Evolutionary conservation across 2,888 invertebrate genomes (phyloP), one percentile per base, ranked within the genome.

Genomic region (Trichogramma evanescens): DNA sequence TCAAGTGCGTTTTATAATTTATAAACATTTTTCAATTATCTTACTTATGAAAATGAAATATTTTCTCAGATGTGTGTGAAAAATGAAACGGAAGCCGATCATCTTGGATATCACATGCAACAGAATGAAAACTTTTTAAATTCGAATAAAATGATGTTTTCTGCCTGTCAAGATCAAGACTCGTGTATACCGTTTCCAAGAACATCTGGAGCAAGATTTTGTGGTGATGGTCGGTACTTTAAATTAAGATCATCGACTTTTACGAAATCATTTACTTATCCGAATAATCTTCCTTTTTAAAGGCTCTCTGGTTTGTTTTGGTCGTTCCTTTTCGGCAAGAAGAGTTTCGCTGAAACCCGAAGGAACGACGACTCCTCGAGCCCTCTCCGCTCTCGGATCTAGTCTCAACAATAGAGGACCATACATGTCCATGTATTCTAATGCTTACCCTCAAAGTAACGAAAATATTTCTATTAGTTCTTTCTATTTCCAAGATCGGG

Each of bases 191-290:
- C 96, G 0, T 97, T 95, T 78, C 96, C 96, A 0, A 83, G 93
- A 57, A 96, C 95, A 0, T 94, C 93, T 7, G 95, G 95, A 1
- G 95, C 94, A 0, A 88, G 90, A 70, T 97, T 96, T 82, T 93
- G 92, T 78, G 89, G 90, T 40, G 89, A 90, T 38, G 92, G 92
- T 82, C 68, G 66, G 79, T 70, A 61, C 10, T 8, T 10, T 40
- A 9, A 9, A 40, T 50, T 50, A 5, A 44, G 58, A 59, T 55
- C 39, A 8, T 53, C 7, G 52, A 53, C 5, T 39, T 13, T 13
- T 13, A 13, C 13, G 13, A 13, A 38, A 44, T 26, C 4, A 6
- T 40, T 42, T 38, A 5, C 56, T 50, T 52, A 6, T 58, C 7
- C 1, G 26, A 58, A 13, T 53, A 4, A 44, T 9, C n/a, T 10